Percentiles rank a stretch among this genome's conserved stretches.
phyloP scores from a whole-genome alignment of 2,888 invertebrate genomes.

The Poecilobothrus nobilitatus region DNA sequence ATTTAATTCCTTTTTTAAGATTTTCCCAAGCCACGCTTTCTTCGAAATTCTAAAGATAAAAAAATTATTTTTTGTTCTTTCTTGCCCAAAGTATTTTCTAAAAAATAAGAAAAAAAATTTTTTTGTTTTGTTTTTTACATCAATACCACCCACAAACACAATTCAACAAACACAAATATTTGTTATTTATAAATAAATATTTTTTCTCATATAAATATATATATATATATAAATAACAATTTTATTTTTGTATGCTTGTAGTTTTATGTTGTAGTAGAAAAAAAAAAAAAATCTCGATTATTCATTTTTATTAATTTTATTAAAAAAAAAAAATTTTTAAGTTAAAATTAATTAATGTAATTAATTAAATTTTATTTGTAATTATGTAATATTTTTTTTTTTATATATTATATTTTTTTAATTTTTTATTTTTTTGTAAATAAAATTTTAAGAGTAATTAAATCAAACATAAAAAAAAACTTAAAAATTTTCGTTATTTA shows the following conservation, averaged over 20 bases:
- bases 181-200: background rate
- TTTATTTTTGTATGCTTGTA: background rate
- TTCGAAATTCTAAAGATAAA: no score
- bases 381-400: slow-evolving; percentile 4
- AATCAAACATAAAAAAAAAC: background rate
- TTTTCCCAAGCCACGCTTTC: background rate
- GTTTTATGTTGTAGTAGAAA: background rate
- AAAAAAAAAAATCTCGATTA: background rate
- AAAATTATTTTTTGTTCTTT: slow-evolving; percentile 4
- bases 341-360: background rate
- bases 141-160: background rate
- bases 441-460: background rate
- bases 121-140: background rate
- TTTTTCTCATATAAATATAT: no score
- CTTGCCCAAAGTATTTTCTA: background rate
- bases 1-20: background rate
- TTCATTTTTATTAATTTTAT: background rate
- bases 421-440: background rate
- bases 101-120: no score
- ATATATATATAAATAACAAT: no score
- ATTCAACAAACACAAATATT: background rate
- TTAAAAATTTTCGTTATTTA: background rate
- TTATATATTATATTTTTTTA: background rate
- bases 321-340: background rate
- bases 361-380: slow-evolving; percentile 2